Evolutionary conservation across 2,888 invertebrate genomes (phyloP).

Genomic region (Epinotia bilunana): DNA sequence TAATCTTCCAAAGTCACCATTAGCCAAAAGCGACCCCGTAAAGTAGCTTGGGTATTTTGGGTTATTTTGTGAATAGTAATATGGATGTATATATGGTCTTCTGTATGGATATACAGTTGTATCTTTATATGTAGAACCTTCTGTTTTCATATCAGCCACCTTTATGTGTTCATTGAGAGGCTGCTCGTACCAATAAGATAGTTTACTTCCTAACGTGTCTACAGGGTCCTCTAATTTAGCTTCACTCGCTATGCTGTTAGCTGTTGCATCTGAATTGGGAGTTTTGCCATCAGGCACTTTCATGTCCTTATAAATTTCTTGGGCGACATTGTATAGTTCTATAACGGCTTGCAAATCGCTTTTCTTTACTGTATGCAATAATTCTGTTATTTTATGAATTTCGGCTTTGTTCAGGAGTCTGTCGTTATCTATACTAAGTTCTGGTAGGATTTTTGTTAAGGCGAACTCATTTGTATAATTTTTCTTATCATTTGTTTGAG

Average conservation of each 20-base stretch:
- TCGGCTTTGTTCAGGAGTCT: conserved; percentile 71
- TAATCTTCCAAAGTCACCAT: conserved; percentile 58
- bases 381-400: conserved; percentile 66
- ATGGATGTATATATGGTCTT: conserved; percentile 11
- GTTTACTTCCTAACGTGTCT: conserved; percentile 45
- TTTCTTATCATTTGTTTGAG: background rate
- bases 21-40: conserved; percentile 51
- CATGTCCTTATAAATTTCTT: conserved; percentile 75
- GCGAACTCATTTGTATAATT: background rate
- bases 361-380: conserved; percentile 71
- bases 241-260: background rate
- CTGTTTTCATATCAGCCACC: conserved; percentile 52
- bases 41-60: conserved; percentile 52
- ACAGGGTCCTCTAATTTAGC: background rate
- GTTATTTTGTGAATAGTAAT: conserved; percentile 31
- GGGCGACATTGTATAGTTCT: conserved; percentile 75
- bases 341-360: conserved; percentile 76
- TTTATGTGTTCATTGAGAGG: conserved; percentile 52
- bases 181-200: conserved; percentile 66
- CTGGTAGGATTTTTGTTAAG: conserved; percentile 24
- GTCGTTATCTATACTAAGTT: conserved; percentile 52
- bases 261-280: conserved; percentile 9
- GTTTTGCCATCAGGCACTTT: conserved; percentile 56
- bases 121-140: conserved; percentile 48
- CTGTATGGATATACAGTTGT: conserved; percentile 40